A percentile compares a stretch with the other conserved stretches of the same genome.
Evolutionary conservation across 2,888 invertebrate genomes (phyloP).

Genomic region (Cremastinae sp.): DNA sequence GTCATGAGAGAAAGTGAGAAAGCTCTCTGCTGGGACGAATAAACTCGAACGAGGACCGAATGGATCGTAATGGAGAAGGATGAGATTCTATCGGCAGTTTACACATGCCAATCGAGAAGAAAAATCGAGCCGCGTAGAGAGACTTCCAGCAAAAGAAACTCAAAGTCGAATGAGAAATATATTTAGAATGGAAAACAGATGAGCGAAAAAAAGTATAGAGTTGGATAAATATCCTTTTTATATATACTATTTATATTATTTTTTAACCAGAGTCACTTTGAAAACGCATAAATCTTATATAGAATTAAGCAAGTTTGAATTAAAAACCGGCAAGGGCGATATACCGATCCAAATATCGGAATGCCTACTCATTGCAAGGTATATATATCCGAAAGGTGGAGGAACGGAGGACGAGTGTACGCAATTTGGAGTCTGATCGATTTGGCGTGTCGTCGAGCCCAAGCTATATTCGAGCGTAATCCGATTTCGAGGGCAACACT

Average conservation of each 20-base stretch:
- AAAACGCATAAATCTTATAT: no score
- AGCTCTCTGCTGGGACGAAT: slow-evolving; percentile 19
- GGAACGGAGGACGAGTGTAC: slow-evolving; percentile 26
- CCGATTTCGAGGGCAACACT: slow-evolving; percentile 58
- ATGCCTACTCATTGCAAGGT: slow-evolving; percentile 32
- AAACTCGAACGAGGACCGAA: slow-evolving; percentile 54
- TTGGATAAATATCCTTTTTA: no score
- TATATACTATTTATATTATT: no score
- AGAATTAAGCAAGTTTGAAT: no score
- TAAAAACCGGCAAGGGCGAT: slow-evolving; percentile 24
- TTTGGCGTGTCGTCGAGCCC: slow-evolving; percentile 52
- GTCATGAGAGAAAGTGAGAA: slow-evolving; percentile 48
- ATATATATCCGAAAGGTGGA: slow-evolving; percentile 11
- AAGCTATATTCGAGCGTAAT: slow-evolving; percentile 53
- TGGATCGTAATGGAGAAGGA: slow-evolving; percentile 57
- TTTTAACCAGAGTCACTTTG: no score
- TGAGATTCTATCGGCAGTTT: slow-evolving; percentile 58
- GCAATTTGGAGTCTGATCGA: slow-evolving; percentile 61
- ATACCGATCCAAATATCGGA: slow-evolving; percentile 47
- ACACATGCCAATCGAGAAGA: slow-evolving; percentile 44
- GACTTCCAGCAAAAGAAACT: slow-evolving; percentile 35
- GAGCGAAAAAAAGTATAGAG: slow-evolving; percentile 4
- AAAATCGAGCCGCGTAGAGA: slow-evolving; percentile 20
- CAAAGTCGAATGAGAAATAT: slow-evolving; percentile 5
- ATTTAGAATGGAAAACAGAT: slow-evolving; percentile 28